Evolutionary conservation across 2,888 invertebrate genomes (phyloP).

Genomic region (Drosophila sordidapex): DNA sequence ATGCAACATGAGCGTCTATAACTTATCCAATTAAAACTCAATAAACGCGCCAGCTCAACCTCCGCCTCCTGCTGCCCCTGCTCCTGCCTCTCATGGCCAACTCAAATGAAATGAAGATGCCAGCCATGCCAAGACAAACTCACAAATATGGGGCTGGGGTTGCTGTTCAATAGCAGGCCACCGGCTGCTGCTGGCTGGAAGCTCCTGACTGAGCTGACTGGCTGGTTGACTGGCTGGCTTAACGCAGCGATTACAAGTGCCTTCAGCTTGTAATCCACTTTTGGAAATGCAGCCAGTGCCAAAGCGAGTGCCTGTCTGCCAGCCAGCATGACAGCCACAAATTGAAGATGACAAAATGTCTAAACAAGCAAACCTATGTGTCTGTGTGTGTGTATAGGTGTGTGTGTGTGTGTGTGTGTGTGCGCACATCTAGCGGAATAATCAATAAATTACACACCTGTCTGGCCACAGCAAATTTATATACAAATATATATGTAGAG

Average conservation of each 20-base stretch:
- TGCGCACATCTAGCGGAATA: conserved; percentile 77
- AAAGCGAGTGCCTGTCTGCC: conserved; percentile 47
- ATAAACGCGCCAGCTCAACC: conserved; percentile 68
- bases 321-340: conserved; percentile 77
- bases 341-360: conserved; percentile 82
- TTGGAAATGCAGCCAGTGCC: conserved; percentile 74
- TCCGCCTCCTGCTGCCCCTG: background rate
- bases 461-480: conserved; percentile 78
- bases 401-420: conserved; percentile 18
- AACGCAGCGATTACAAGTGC: conserved; percentile 82
- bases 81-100: background rate
- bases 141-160: conserved; percentile 10
- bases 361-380: conserved; percentile 64
- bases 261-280: conserved; percentile 81
- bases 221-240: conserved; percentile 54
- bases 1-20: conserved; percentile 81
- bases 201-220: background rate
- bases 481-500: conserved; percentile 17
- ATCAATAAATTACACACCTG: conserved; percentile 85
- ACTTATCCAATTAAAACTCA: conserved; percentile 81
- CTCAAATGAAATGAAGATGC: conserved; percentile 68
- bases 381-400: conserved; percentile 11
- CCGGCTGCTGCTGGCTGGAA: conserved; percentile 21
- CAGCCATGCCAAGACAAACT: conserved; percentile 46
- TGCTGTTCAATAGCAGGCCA: conserved; percentile 66